These are phyloP conservation scores for Strix uralensis DNA, from an alignment of 2,113 vertebrate species.

Conservation along the genomic window DNA sequence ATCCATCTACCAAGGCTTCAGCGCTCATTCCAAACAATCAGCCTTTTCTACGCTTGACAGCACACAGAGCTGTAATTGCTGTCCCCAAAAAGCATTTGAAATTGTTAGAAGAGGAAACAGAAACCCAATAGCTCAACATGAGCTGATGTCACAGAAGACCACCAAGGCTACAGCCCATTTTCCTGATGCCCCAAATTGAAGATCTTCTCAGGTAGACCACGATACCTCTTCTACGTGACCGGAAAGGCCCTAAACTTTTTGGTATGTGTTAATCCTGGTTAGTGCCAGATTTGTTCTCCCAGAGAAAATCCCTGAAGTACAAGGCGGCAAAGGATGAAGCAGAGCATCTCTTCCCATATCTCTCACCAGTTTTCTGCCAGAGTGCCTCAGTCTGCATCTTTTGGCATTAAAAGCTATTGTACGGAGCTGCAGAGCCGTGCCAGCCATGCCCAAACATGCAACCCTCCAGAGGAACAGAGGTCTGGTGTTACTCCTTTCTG, in stretches of 20 bases:
- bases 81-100: background rate
- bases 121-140: background rate
- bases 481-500: background rate
- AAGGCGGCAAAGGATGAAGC: background rate
- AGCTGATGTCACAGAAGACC: background rate
- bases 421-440: background rate
- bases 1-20: background rate
- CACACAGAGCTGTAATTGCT: too few relatives aligned
- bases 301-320: background rate
- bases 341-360: background rate
- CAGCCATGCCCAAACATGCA: background rate
- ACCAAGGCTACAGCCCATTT: background rate
- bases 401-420: background rate
- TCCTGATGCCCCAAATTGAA: background rate
- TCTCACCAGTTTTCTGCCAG: background rate
- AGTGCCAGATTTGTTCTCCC: background rate
- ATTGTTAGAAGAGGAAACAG: background rate
- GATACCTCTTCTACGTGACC: background rate
- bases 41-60: background rate
- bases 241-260: background rate
- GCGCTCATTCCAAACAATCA: background rate
- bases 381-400: background rate
- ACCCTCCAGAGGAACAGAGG: background rate
- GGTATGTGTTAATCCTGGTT: background rate
- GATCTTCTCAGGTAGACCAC: background rate